phyloP scores from a whole-genome alignment of 2,888 invertebrate species.

The Congeria kusceri region DNA sequence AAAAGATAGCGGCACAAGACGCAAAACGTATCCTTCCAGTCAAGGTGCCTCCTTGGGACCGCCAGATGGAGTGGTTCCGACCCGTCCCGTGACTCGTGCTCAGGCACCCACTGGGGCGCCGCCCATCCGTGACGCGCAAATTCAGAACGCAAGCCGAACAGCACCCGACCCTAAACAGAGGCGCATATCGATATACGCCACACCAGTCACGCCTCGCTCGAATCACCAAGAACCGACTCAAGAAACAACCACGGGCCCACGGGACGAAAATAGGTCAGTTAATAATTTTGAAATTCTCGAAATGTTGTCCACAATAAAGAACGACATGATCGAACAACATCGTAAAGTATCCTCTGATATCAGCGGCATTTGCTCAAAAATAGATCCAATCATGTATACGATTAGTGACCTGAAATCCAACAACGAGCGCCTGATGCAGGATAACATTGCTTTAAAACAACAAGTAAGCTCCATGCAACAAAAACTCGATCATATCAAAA shows the following conservation, averaged over 20 bases:
- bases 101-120: neutral
- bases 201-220: neutral
- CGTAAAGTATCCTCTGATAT: neutral
- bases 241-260: neutral
- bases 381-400: neutral
- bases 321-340: neutral
- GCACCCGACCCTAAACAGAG: neutral
- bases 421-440: conserved; percentile 2
- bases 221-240: neutral
- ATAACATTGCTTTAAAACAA: neutral
- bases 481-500: neutral
- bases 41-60: too few relatives aligned
- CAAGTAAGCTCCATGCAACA: neutral
- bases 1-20: neutral
- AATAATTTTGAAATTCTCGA: neutral
- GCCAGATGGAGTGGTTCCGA: too few relatives aligned
- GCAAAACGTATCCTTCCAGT: too few relatives aligned
- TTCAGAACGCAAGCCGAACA: too few relatives aligned
- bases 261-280: neutral
- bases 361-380: conserved; percentile 1
- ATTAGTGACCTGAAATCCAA: conserved; percentile 6
- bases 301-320: neutral
- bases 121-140: neutral
- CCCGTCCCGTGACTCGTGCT: neutral
- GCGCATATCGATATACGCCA: conserved; percentile 1